phyloP scores from a whole-genome alignment of 2,113 vertebrate species.

The Pygoscelis adeliae region DNA sequence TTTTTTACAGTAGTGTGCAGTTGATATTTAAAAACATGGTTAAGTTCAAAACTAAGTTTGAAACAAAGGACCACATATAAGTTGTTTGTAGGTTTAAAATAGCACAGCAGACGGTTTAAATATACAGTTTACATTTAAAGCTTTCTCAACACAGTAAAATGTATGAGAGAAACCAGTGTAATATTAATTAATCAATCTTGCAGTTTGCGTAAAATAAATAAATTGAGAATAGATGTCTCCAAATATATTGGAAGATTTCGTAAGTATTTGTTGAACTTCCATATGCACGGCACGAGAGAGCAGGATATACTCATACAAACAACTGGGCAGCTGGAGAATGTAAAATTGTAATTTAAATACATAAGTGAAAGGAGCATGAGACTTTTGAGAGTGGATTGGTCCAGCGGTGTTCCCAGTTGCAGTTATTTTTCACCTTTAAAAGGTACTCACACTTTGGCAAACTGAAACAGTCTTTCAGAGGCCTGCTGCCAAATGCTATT shows the following conservation, averaged over 20 bases:
- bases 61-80: neutral
- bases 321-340: neutral
- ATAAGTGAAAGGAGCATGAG: neutral
- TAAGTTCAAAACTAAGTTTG: slow-evolving; percentile 37
- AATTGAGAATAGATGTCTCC: neutral
- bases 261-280: neutral
- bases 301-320: neutral
- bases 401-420: neutral
- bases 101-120: neutral
- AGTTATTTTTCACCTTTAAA: neutral
- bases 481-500: neutral
- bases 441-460: neutral
- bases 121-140: neutral
- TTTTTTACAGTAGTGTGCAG: neutral
- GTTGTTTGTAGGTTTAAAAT: slow-evolving; percentile 2
- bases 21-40: neutral
- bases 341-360: neutral
- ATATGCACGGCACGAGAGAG: neutral
- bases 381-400: neutral
- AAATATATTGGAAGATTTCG: neutral
- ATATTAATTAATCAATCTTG: neutral
- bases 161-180: neutral
- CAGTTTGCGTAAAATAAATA: neutral
- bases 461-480: neutral
- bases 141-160: neutral